Base-by-base conservation (phyloP, 1,140 invertebrate genomes). In the Heliconius eleuchia region DNA sequence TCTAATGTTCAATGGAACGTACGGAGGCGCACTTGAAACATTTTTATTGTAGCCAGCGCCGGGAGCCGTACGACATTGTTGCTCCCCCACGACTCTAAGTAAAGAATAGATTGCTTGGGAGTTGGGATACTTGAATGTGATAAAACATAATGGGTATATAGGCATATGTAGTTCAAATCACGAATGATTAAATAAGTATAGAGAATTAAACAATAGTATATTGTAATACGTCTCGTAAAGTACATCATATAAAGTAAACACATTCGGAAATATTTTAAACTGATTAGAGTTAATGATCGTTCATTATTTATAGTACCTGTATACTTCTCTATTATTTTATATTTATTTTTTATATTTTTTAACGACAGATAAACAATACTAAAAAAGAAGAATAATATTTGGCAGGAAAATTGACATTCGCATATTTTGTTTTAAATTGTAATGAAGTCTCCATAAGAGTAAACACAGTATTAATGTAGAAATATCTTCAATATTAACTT, bases 1-100 rank as follows among this genome's bases (percentile, higher is more conserved):
- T 85, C 87, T 86, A 84, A 82, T 84, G 86, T 87, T 92, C 92
- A 93, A 92, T 93, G 91, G 88, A 88, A 92, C 92, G 91, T 92
- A 90, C 89, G 92, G 92, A 91, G 92, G 92, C 92, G 84, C 90
- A 92, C 92, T 94, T 94, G 91, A 92, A 94, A 92, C 90, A 92
- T 94, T 94, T 92, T 92, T 92, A 94, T 91, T 92, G 90, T 92
- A 83, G 83, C 85, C 82, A 84, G 85, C 83, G 76, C 82, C 74
- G 82, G 87, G 86, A 87, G 83, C 82, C 79, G 82, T 78, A 73
- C 82, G n/a, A 82, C 81, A 87, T 92, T 90, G 86, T 91, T 82
- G 71, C 52, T 80, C 79, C 84, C 85, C 76, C 70, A 78, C 74
- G 74, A 57, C 76, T 76, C 76, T 37, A 81, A 80, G 57, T 76